These are phyloP conservation scores for Belonocnema kinseyi DNA, from an alignment of 1,140 invertebrate species.

Conservation along the genomic window DNA sequence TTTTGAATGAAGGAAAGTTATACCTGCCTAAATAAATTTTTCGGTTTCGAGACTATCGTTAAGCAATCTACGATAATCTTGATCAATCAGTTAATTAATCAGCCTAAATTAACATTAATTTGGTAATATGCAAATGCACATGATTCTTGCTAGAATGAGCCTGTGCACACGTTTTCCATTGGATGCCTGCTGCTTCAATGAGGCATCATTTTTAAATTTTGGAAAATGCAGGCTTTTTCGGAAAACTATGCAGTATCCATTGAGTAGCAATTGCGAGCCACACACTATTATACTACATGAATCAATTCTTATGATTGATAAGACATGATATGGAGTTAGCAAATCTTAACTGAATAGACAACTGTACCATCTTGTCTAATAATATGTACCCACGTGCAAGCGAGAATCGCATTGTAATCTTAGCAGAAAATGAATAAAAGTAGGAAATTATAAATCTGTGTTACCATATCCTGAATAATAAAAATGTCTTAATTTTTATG, in stretches of 20 bases:
- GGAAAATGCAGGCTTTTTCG: neutral
- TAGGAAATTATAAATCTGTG: too few species aligned
- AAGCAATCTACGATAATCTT: neutral
- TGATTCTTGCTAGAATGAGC: neutral
- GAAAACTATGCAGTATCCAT: neutral
- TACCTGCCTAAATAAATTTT: neutral
- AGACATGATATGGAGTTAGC: too few species aligned
- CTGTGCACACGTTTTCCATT: neutral
- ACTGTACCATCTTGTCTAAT: too few species aligned
- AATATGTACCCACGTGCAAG: too few species aligned
- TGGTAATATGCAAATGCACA: neutral
- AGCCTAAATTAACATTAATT: slow-evolving; percentile 12
- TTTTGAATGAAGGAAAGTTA: neutral
- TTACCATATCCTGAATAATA: too few species aligned
- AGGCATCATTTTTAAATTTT: neutral
- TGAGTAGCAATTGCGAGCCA: neutral
- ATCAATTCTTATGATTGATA: neutral
- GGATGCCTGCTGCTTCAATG: neutral
- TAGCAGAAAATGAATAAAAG: too few species aligned
- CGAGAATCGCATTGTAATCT: too few species aligned
- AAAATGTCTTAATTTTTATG: too few species aligned
- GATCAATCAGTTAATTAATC: neutral
- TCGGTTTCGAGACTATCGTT: neutral
- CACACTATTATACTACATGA: neutral
- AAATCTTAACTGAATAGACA: too few species aligned